Conservation (phyloP, 2,113 vertebrate species). For the Eolophus roseicapilla region DNA sequence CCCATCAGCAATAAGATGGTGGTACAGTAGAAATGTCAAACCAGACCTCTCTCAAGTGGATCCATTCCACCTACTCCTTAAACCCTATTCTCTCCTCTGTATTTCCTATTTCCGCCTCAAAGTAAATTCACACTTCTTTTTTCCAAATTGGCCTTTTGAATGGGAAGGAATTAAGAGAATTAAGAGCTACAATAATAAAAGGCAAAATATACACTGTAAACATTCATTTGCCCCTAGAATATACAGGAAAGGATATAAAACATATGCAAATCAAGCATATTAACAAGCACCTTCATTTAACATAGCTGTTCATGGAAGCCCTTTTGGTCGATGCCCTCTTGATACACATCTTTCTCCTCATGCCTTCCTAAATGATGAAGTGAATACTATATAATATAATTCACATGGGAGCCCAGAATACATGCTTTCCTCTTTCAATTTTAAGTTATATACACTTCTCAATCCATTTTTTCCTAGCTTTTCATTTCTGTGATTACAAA, state of each 20-base stretch:
- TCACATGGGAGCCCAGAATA: neutral
- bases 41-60: neutral
- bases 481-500: conserved; percentile 55
- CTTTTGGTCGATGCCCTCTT: neutral
- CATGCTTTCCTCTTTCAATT: neutral
- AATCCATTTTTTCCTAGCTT: neutral
- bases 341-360: neutral
- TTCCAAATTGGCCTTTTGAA: conserved; percentile 8
- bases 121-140: neutral
- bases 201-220: conserved; percentile 8
- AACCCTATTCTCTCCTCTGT: neutral
- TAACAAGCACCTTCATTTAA: conserved; percentile 38
- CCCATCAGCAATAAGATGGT: conserved; percentile 12
- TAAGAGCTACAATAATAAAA: conserved; percentile 5
- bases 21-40: neutral
- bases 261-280: conserved; percentile 9
- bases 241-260: neutral
- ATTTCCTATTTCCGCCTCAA: neutral
- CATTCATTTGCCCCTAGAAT: conserved; percentile 23
- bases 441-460: neutral
- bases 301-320: conserved; percentile 1
- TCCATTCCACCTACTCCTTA: neutral
- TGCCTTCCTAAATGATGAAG: neutral
- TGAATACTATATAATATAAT: neutral
- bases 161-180: conserved; percentile 35